Evolutionary conservation across 2,888 invertebrate genomes (phyloP).

Genomic region (Thecocarcelia acutangulata): DNA sequence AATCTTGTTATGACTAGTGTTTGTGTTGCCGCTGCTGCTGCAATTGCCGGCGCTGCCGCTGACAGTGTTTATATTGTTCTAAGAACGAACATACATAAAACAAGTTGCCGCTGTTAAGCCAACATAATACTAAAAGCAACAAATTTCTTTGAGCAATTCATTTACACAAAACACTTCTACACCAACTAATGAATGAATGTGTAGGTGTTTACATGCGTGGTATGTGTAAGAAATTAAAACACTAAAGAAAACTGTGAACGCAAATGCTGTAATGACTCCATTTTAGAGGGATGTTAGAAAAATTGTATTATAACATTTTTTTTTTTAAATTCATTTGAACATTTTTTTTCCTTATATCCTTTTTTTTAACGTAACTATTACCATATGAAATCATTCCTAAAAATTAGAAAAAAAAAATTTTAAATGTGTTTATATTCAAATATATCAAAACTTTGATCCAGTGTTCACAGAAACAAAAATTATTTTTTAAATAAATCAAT

Average conservation of each 20-base stretch:
- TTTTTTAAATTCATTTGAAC: too few species aligned
- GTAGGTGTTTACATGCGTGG: slow-evolving; percentile 4
- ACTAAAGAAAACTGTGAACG: background rate
- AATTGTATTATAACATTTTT: too few species aligned
- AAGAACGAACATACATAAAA: slow-evolving; percentile 49
- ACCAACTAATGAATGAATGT: slow-evolving; percentile 36
- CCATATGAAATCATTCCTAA: too few species aligned
- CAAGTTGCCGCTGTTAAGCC: slow-evolving; percentile 75
- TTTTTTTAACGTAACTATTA: too few species aligned
- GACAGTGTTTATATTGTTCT: slow-evolving; percentile 64
- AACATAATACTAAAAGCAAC: slow-evolving; percentile 77
- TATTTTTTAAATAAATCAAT: too few species aligned
- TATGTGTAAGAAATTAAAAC: background rate
- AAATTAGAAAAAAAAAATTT: too few species aligned
- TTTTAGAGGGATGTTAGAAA: too few species aligned
- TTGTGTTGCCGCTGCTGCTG: slow-evolving; percentile 39
- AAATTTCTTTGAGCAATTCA: slow-evolving; percentile 73
- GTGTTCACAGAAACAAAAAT: too few species aligned
- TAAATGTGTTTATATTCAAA: too few species aligned
- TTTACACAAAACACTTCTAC: slow-evolving; percentile 61
- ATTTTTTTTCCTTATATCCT: too few species aligned
- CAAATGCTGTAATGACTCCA: background rate
- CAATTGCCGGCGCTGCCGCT: slow-evolving; percentile 27
- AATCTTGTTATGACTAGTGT: slow-evolving; percentile 63
- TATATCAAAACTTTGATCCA: too few species aligned